Base-by-base conservation (phyloP, 2,888 invertebrate species). In the Anticlea derivata region DNA sequence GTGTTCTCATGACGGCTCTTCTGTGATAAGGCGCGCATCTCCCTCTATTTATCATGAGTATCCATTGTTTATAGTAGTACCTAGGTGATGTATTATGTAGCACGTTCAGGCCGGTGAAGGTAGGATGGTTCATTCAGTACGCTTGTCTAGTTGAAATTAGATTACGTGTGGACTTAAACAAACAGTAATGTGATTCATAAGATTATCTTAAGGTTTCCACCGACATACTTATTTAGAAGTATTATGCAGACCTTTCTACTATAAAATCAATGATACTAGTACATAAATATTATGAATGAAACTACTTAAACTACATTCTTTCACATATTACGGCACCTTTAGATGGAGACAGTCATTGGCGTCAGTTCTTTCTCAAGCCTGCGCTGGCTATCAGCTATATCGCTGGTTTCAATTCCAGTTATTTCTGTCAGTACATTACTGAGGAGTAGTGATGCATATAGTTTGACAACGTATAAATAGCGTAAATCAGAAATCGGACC, bases 1-100 rank as follows among this genome's bases (percentile, higher is more conserved):
- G 75, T 71, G 73, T 55, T 60, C 55, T 52, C 63, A 67, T 70
- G 69, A 63, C 66, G 56, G 52, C 55, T 53, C 49, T 60, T 61
- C 56, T 61, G 61, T 63, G 65, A 60, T 53, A 54, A 57, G 56
- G 52, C 57, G 62, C 60, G 61, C 65, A 60, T 52, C 60, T 47
- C 47, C 58, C 60, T 58, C 55, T 61, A 61, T 67, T 67, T 70
- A 65, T 75, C 69, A 66, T 73, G 66, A 68, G 70, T 68, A 73
- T 68, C 63, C 65, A 60, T 60, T 63, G 61, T 64, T 66, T 60
- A 59, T 64, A 67, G 58, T 51, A 58, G 43, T 51, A 48, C 38
- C 50, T 60, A 50, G 55, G 51, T 53, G 50, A 58, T 62, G 60
- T 44, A 58, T 55, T 50, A 58, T 53, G 53, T 56, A 58, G 55